A percentile compares a stretch with the other conserved stretches of the same genome.
Conservation (phyloP, 2,797 vertebrate genomes). For the Pangasius sanitwongsei region DNA sequence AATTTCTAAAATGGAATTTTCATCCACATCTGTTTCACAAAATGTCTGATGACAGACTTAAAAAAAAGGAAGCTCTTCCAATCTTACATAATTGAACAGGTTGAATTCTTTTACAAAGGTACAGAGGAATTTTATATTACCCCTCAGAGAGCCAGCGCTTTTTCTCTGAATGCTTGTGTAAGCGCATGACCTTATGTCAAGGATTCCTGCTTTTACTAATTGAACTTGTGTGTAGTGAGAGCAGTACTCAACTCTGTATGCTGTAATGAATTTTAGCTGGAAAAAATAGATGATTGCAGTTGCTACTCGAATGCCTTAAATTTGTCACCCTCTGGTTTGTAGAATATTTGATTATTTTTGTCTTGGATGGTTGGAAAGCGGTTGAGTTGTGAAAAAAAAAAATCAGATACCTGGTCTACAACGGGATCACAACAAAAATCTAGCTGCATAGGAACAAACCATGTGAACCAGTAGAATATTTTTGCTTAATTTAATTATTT, state of each 20-base stretch:
- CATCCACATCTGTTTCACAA: conserved; percentile 32
- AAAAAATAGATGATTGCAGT: not conserved
- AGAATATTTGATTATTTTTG: not conserved
- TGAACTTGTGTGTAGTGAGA: conserved; percentile 25
- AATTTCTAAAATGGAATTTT: conserved; percentile 38
- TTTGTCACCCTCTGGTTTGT: not conserved
- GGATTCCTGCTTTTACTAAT: conserved; percentile 44
- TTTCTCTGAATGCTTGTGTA: conserved; percentile 14
- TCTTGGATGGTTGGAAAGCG: not conserved
- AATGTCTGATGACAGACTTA: conserved; percentile 24
- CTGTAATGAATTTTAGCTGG: conserved; percentile 22
- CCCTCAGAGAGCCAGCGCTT: conserved; percentile 21
- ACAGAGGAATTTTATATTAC: conserved; percentile 49
- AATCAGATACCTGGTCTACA: not conserved
- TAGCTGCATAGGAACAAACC: not conserved
- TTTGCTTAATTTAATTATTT: too few species aligned
- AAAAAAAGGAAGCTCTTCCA: not conserved
- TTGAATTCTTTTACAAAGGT: conserved; percentile 44
- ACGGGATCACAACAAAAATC: not conserved
- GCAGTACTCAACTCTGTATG: conserved; percentile 20
- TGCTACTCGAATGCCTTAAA: not conserved
- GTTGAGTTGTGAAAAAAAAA: not conserved
- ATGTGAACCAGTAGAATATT: too few species aligned
- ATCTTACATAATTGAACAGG: conserved; percentile 44
- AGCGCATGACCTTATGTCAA: conserved; percentile 46